Evolutionary conservation across 2,797 vertebrate species (phyloP).

Genomic region (Poecilia wingei): DNA sequence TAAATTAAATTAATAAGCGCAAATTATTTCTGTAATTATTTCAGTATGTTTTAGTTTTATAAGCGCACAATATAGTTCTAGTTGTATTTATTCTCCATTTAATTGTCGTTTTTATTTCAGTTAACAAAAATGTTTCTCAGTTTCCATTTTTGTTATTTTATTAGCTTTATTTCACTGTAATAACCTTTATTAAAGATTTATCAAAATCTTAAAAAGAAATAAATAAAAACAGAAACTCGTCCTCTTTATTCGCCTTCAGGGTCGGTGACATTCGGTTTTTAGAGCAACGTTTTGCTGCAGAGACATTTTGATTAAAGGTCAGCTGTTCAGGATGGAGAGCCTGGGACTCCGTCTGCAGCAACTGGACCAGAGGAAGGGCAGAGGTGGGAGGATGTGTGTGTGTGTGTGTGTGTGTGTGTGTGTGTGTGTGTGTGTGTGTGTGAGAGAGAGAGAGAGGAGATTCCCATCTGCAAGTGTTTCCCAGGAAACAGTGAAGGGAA

Average conservation of each 20-base stretch:
- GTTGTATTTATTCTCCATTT: too few species aligned
- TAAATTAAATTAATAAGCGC: too few species aligned
- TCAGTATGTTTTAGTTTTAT: too few species aligned
- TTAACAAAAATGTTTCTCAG: too few species aligned
- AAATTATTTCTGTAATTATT: too few species aligned
- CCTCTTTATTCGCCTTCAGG: not conserved
- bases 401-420: not conserved
- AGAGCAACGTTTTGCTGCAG: not conserved
- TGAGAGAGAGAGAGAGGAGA: constrained; percentile 52
- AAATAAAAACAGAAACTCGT: not conserved
- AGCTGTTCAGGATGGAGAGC: constrained; percentile 24
- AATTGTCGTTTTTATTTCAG: too few species aligned
- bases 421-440: constrained; percentile 21
- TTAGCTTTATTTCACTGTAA: too few species aligned
- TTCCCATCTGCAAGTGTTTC: constrained; percentile 62
- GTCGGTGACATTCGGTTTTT: not conserved
- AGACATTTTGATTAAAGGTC: constrained; percentile 16
- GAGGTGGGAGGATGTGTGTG: not conserved
- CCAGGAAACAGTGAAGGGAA: constrained; percentile 49
- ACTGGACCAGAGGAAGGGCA: constrained; percentile 4
- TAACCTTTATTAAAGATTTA: too few species aligned
- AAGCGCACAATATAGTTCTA: too few species aligned
- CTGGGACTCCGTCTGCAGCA: constrained; percentile 32
- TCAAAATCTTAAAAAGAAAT: too few species aligned
- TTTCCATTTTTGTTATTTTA: too few species aligned